phyloP scores from a whole-genome alignment of 2,797 vertebrate genomes.

The Leptoclinus maculatus region DNA sequence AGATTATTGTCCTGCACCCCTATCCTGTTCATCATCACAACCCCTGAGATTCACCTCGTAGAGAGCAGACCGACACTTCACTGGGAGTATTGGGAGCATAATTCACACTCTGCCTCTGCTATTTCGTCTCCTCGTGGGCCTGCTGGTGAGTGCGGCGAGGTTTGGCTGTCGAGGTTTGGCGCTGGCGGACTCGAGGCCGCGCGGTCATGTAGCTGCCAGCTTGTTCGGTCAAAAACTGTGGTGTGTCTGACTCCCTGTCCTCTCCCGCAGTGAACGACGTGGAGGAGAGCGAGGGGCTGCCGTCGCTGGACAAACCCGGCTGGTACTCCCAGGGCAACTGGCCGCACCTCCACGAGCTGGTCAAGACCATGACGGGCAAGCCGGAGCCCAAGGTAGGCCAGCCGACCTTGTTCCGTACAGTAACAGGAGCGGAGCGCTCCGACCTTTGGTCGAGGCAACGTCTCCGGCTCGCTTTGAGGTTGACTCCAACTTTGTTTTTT shows the following conservation, averaged over 20 bases:
- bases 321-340: constrained; percentile 98
- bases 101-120: background rate
- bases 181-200: background rate
- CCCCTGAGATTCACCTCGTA: background rate
- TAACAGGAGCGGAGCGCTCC: constrained; percentile 2
- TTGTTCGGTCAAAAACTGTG: constrained; percentile 21
- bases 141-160: constrained; percentile 32
- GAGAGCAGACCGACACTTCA: background rate
- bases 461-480: constrained; percentile 52
- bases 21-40: background rate
- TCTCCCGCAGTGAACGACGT: constrained; percentile 88
- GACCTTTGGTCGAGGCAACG: constrained; percentile 2
- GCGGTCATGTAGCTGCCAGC: constrained; percentile 16
- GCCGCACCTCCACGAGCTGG: constrained; percentile 90
- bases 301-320: constrained; percentile 90
- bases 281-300: constrained; percentile 88
- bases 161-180: constrained; percentile 12
- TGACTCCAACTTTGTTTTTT: constrained; percentile 34
- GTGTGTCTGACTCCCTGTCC: constrained; percentile 26
- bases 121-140: constrained; percentile 9
- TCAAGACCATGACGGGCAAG: constrained; percentile 93
- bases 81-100: background rate
- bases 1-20: background rate
- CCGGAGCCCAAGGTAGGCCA: constrained; percentile 91
- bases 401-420: background rate